Base-by-base conservation (phyloP, 1,140 invertebrate genomes). In the Drosophila aff. region DNA sequence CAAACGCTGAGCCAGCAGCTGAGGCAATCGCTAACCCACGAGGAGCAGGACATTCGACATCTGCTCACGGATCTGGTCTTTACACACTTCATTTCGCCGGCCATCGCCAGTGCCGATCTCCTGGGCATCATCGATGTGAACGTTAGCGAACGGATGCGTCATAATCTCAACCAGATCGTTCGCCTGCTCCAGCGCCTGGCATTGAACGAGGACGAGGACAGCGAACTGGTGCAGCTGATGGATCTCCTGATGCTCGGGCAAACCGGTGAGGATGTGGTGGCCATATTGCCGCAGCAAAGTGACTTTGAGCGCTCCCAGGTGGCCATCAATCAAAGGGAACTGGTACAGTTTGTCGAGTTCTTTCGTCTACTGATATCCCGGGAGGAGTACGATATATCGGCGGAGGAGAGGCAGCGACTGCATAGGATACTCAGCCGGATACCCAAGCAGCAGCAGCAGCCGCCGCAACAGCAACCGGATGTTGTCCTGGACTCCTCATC, bases 71-170 rank as follows among this genome's bases (percentile, higher is more conserved):
- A 99, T 92, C 94, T 99, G 21, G 96, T 99, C 13, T 98, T 99
- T 92, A 97, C 97, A 3, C 95, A 97, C 81, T 99, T 99, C 80
- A 97, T 99, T 67, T 99, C 98, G 91, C 98, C 98, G 10, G 98
- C 98, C 0, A 98, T 99, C 49, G 97, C 98, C 31, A 98, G 99
- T 94, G 98, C 99, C 0, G 98, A 99, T 93, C 96, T 97, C 1
- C 96, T 98, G 93, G 98, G 98, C n/a, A 97, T 99, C 50, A 97
- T 97, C 0, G 98, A 99, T 91, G 96, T 97, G 2, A 97, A 97
- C n/a, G 97, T 99, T 38, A 98, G 97, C 62, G 95, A 97, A 75
- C 95, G 98, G 40, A 97, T 97, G 7, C 93, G 98, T 28, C 98
- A 98, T 92, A 99, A 99, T 95, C 94, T 99, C 6, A 98, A 98